Evolutionary conservation across 1,140 invertebrate species (phyloP).

Genomic region (Steinernema khuongi): DNA sequence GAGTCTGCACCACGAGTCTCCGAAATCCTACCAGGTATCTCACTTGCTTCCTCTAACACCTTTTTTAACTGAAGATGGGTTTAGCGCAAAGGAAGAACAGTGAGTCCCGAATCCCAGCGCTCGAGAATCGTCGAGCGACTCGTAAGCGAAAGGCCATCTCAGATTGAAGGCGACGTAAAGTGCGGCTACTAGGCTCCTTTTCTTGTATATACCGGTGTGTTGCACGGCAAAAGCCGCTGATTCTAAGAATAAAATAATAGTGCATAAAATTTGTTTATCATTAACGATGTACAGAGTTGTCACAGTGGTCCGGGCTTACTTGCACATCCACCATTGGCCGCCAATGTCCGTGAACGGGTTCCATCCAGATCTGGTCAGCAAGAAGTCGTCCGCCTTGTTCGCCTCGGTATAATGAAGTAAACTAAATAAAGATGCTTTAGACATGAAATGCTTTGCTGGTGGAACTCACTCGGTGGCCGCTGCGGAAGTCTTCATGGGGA

Average conservation of each 20-base stretch:
- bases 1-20: neutral
- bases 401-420: neutral
- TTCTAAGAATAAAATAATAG: neutral
- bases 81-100: no score
- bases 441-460: no score
- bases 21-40: neutral
- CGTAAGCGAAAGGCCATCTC: no score
- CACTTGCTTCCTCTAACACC: no score
- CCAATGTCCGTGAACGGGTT: neutral
- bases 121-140: no score
- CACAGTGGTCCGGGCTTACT: neutral
- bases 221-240: neutral
- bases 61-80: no score
- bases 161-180: no score
- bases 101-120: no score
- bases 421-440: no score
- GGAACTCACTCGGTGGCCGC: neutral
- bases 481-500: neutral
- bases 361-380: neutral
- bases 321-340: neutral
- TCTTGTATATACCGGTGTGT: no score
- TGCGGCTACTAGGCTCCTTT: no score
- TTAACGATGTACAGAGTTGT: neutral
- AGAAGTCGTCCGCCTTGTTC: neutral
- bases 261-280: neutral